phyloP scores from a whole-genome alignment of 2,113 vertebrate species.

The Mohoua ochrocephala region DNA sequence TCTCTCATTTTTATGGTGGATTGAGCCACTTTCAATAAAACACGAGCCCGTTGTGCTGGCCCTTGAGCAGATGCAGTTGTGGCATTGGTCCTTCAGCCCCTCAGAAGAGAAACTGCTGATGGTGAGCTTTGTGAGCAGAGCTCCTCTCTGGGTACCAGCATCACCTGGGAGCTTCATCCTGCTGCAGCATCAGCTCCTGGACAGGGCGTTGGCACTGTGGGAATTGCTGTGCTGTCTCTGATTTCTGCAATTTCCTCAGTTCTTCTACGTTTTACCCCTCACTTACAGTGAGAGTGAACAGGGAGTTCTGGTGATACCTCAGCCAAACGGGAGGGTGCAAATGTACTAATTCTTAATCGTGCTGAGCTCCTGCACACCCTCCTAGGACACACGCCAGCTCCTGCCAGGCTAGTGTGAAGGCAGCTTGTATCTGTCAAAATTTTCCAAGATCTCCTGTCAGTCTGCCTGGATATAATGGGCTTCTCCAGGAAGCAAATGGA shows the following conservation, averaged over 20 bases:
- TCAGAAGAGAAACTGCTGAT: not conserved
- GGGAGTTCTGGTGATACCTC: not conserved
- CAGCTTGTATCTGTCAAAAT: fast-evolving
- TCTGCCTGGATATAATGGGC: not conserved
- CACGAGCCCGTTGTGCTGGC: not conserved
- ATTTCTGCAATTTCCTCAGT: not conserved
- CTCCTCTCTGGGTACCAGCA: not conserved
- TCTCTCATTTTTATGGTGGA: not conserved
- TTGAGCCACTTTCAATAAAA: not conserved
- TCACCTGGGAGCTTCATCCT: not conserved
- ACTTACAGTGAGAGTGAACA: not conserved
- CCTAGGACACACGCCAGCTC: fast-evolving
- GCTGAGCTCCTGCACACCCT: not conserved
- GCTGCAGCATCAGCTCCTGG: not conserved
- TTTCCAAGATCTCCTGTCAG: not conserved
- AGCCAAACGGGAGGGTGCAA: not conserved
- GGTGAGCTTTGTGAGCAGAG: not conserved
- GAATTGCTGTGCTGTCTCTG: not conserved
- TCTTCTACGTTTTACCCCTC: fast-evolving
- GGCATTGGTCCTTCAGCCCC: too few relatives aligned
- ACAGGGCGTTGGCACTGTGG: fast-evolving
- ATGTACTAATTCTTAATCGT: fast-evolving
- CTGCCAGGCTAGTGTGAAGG: fast-evolving
- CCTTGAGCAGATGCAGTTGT: not conserved
- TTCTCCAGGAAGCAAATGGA: not conserved